phyloP scores from a whole-genome alignment of 23 tunicate genomes.

The Trididemnum miniatum region DNA sequence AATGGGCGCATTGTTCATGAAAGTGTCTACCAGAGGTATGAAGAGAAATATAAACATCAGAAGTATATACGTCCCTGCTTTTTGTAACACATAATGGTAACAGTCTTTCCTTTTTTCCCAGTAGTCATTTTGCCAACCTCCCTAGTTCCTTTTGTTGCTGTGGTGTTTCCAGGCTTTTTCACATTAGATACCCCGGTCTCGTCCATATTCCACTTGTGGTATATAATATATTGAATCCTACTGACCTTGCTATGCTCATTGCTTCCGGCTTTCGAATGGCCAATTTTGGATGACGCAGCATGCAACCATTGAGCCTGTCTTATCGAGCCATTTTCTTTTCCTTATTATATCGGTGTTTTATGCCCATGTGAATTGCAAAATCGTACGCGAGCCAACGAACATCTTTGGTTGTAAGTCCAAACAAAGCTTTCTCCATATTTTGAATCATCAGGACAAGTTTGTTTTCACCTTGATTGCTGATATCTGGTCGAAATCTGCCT shows the following conservation, averaged over 20 bases:
- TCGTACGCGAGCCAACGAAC: conserved; percentile 12
- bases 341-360: conserved; percentile 14
- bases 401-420: conserved; percentile 16
- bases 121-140: conserved; percentile 20
- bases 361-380: conserved; percentile 12
- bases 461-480: not conserved
- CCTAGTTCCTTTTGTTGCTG: not conserved
- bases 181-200: conserved; percentile 15
- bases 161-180: not conserved
- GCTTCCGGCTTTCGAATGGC: conserved; percentile 15
- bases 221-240: conserved; percentile 12
- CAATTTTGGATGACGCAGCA: conserved; percentile 10
- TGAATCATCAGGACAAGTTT: not conserved
- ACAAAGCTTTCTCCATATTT: conserved; percentile 3
- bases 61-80: conserved; percentile 6
- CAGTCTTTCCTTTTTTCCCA: conserved; percentile 24
- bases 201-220: not conserved
- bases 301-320: conserved; percentile 16
- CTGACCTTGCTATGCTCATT: conserved; percentile 2
- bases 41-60: conserved; percentile 10
- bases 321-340: conserved; percentile 25
- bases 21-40: conserved; percentile 1
- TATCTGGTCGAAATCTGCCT: conserved; percentile 12
- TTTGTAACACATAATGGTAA: conserved; percentile 1
- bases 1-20: conserved; percentile 16